These are phyloP conservation scores for Brachypodius melanocephalos DNA, from an alignment of 2,113 vertebrate genomes.

Conservation along the genomic window DNA sequence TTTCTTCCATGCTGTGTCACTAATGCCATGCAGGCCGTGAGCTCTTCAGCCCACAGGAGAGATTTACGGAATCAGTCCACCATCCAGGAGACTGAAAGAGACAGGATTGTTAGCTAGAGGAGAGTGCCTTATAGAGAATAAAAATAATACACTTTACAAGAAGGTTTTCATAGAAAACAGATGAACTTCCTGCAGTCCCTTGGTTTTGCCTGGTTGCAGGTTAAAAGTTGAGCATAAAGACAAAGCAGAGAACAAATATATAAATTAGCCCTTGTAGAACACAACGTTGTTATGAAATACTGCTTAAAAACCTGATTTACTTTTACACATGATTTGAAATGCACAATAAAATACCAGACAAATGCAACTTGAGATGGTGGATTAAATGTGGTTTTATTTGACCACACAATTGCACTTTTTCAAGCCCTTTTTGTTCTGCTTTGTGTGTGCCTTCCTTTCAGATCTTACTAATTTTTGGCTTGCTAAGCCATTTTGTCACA, in stretches of 20 bases:
- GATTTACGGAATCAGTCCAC: constrained; percentile 81
- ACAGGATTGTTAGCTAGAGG: constrained; percentile 56
- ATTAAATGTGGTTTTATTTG: background rate
- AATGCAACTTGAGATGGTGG: background rate
- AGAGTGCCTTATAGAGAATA: constrained; percentile 73
- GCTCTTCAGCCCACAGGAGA: constrained; percentile 68
- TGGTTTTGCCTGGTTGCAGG: background rate
- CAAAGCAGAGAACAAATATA: background rate
- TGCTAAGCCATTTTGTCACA: background rate
- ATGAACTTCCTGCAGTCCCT: constrained; percentile 42
- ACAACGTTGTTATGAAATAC: background rate
- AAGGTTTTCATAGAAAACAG: constrained; percentile 62
- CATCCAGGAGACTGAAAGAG: constrained; percentile 68
- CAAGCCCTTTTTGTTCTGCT: background rate
- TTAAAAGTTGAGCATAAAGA: background rate
- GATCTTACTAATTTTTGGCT: background rate
- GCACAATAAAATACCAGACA: background rate
- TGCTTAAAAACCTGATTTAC: background rate
- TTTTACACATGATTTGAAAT: background rate
- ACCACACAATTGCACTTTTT: background rate
- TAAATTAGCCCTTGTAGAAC: background rate
- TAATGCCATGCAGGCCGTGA: constrained; percentile 56
- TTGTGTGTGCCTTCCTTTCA: background rate
- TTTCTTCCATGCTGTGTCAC: constrained; percentile 22
- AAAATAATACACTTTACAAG: constrained; percentile 80